Base-by-base conservation (phyloP, 2,797 vertebrate species). In the Clarias laeviceps region DNA sequence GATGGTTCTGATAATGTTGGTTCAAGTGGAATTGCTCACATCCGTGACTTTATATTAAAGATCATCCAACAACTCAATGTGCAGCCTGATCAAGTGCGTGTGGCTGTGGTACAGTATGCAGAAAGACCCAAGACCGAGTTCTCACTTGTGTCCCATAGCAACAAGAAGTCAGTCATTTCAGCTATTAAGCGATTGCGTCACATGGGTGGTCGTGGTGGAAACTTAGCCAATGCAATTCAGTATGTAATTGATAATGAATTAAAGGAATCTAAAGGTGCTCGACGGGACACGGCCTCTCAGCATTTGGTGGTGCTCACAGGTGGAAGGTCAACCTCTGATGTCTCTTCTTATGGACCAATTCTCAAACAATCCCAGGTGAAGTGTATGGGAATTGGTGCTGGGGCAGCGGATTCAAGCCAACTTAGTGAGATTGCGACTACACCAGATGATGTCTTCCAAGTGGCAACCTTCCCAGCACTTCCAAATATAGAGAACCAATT, bases 221-320 rank as follows among this genome's bases (percentile, higher is more conserved):
- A 97, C 0, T 93, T 96, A 3, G 97, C 96, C 57, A 93, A 93
- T 40, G 98, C 97, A 37, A 95, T 99, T 70, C 92, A 97, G 4
- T 94, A 95, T 0, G 96, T 97, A n/a, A 92, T 94, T 0, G 91
- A 91, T 59, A 97, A 96, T 65, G 94, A 97, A 87, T 95, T 99
- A 61, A 95, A 95, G 87, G 91, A 94, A 82, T 93, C 95, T 4
- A 93, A 97, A 0, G 98, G 98, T 2, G 95, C 96, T 88, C 96
- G 98, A 70, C 92, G 91, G 62, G 80, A 93, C 86, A 96, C 97
- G 0, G 96, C 98, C 34, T 97, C 98, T 40, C 97, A 99, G 88
- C 96, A 98, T 90, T 94, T 99, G n/a, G 95, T 99, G 0, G 94
- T 99, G 74, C 94, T 99, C 76, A 97, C 97, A 0, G 97, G 97